Evolutionary conservation across 2,888 invertebrate genomes (phyloP), one percentile per base, ranked within the genome.

Genomic region (Limenitis camilla): DNA sequence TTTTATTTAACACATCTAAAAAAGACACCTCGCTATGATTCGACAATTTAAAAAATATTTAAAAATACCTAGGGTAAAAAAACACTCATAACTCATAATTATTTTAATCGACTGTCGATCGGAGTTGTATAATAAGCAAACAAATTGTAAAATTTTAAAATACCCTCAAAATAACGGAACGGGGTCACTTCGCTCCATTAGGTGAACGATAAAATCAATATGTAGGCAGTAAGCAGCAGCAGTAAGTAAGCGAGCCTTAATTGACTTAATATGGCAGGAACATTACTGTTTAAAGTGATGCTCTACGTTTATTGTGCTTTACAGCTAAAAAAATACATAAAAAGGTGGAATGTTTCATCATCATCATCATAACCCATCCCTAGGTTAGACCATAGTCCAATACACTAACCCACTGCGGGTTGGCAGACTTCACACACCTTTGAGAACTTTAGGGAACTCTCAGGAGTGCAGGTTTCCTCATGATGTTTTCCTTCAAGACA

Each of bases 161-260:
- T 27, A 31, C 36, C 28, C 40, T 36, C 43, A 44, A 46, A 36
- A 54, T 35, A 19, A 11, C 39, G 50, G 61, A 67, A 68, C 61
- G 67, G 60, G 70, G 70, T 72, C 72, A 71, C 56, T 65, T 58
- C 62, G 47, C 42, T 48, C 57, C 52, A 55, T 57, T 57, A 67
- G 64, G 60, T 64, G 58, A 60, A 61, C 48, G 52, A 40, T 52
- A 61, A 72, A 73, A 74, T 73, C 74, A 71, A 74, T 74, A 72
- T 69, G 55, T 59, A 59, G 52, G 52, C 47, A 56, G 53, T 47
- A 58, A 19, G 52, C 47, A 56, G 53, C 43, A 58, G 52, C 47
- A 56, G 53, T 47, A 58, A 57, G 57, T 54, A 55, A 57, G 55
- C 54, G 45, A 39, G 35, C 52, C 55, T 49, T 57, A 55, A 57